Base-by-base conservation (phyloP, 2,888 invertebrate species). In the Meiosimyza decipiens region DNA sequence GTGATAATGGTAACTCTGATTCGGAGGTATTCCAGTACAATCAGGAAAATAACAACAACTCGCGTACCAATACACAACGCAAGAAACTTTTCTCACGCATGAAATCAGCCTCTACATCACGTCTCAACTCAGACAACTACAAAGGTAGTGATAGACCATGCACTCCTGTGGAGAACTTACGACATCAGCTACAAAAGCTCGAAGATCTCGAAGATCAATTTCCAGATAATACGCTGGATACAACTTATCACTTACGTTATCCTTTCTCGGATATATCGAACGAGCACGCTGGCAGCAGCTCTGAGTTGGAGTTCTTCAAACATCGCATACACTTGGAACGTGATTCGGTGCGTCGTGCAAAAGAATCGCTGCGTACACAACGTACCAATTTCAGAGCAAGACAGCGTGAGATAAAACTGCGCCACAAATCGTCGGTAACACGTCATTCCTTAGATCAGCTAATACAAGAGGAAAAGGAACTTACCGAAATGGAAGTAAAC, bases 151-250 rank as follows among this genome's bases (percentile, higher is more conserved):
- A 85, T 71, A 89, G 92, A 6, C 91, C 92, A 79, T 92, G 92
- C 75, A 92, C 92, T 69, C 94, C 94, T 0, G 90, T 95, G 13
- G 95, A 95, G 81, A 93, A 93, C 73, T 88, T 94, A n/a, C 89
- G 94, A 0, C 91, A 93, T 80, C 95, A 95, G 83, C 86, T 95
- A 71, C 91, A 94, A 77, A 94, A 94, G 82, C 87, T 95, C 47
- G 95, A 95, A 80, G 94, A 94, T 81, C 87, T 95, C 55, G 95
- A 94, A 82, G 95, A 95, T 82, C 93, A 94, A 85, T 92, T 95
- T 80, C 93, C 93, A 0, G 92, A 92, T 74, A 88, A 93, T 74
- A 89, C 90, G 22, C 83, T 89, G 2, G 94, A 93, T 81, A 93
- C 94, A 62, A 90, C 92, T 0, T 94, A 94, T 82, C 94, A 94